These are phyloP conservation scores for Mythimna pallens DNA, from an alignment of 2,888 invertebrate genomes.

Conservation along the genomic window DNA sequence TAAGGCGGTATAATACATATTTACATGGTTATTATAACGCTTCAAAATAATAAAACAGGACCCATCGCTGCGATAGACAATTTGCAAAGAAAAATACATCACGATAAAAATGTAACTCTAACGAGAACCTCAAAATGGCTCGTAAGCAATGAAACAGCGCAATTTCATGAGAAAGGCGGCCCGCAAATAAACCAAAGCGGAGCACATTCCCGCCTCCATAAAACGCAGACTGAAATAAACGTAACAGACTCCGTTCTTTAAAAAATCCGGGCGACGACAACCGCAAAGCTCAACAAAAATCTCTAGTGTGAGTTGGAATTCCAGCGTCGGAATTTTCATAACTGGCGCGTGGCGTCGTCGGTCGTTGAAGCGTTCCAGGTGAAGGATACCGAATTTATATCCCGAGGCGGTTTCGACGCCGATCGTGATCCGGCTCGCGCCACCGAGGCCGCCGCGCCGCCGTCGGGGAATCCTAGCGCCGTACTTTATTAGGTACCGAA, in stretches of 20 bases:
- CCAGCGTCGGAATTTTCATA: constrained; percentile 89
- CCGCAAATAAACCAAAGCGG: constrained; percentile 88
- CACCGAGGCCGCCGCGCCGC: constrained; percentile 55
- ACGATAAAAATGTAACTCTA: constrained; percentile 85
- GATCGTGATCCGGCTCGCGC: constrained; percentile 73
- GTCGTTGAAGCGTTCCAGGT: constrained; percentile 82
- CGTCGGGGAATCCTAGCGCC: constrained; percentile 72
- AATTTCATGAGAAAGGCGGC: constrained; percentile 89
- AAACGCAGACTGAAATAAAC: constrained; percentile 88
- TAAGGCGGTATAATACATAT: constrained; percentile 45
- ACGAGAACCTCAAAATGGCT: constrained; percentile 87
- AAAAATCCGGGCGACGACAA: constrained; percentile 86
- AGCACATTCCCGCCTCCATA: constrained; percentile 89
- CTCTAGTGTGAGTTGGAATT: constrained; percentile 87
- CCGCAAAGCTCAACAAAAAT: constrained; percentile 88
- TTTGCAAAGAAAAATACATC: constrained; percentile 82
- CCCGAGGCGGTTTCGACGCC: constrained; percentile 76
- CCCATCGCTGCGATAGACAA: constrained; percentile 74
- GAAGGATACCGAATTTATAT: constrained; percentile 84
- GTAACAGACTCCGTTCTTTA: constrained; percentile 87
- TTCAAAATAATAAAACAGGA: constrained; percentile 73
- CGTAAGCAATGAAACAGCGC: constrained; percentile 89
- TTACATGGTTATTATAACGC: constrained; percentile 55
- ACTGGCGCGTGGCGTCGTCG: constrained; percentile 80
- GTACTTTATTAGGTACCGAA: constrained; percentile 80